Base-by-base conservation (phyloP, 1,140 invertebrate genomes). In the Apis dorsata region DNA sequence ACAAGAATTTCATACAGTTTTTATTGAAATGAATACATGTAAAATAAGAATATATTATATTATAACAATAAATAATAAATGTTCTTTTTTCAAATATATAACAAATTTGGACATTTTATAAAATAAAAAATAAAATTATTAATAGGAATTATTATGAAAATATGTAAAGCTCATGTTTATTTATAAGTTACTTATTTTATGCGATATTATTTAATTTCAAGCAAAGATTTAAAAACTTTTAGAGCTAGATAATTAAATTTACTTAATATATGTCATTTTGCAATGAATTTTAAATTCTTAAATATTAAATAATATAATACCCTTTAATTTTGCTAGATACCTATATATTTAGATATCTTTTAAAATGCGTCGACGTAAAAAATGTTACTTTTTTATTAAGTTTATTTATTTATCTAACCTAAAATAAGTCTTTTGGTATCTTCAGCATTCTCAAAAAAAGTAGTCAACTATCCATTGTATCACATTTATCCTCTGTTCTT, bases 401-500 rank as follows among this genome's bases (percentile, higher is more conserved):
- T 68, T 57, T 68, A 73, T 63, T 28, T 66, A 9, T 53, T 53
- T 24, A 59, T 65, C 55, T 80, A 74, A 53, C 28, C 68, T 84
- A 76, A 17, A 53, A 68, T 83, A 88, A 89, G 82, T 90, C 82
- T 92, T 88, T 86, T 90, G 85, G 79, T 92, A 91, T 87, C 85
- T 90, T 92, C 87, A 86, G 74, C 76, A 76, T 80, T 71, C 49
- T 34, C n/a, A 73, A 19, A 79, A 75, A 49, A 84, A 87, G 83
- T 82, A 93, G 34, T 93, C 92, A 94, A 93, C 91, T 92, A 49
- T 93, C 92, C 90, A 91, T 93, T 17, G 82, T 28, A 21, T 91
- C 88, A 21, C 79, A 81, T 73, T 78, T 87, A 12, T 93, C 90
- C 65, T 93, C 90, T 7, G 80, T 73, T 69, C 88, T 78, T 66